These are phyloP conservation scores for Mesoclemmys tuberculata DNA, from an alignment of 2,113 vertebrate genomes.

Conservation along the genomic window DNA sequence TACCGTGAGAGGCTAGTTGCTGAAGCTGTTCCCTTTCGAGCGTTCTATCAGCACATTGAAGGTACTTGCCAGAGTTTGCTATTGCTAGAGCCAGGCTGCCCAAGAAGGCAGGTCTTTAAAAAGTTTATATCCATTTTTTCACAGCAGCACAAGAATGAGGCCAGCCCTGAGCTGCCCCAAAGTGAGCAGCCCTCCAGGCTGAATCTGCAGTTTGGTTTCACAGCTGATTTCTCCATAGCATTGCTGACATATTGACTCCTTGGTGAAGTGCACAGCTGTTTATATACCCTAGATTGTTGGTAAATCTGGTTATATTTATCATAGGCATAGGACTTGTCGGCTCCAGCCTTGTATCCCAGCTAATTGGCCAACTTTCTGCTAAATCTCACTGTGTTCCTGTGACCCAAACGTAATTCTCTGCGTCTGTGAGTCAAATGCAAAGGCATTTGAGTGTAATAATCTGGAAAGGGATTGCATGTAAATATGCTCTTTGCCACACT, in stretches of 20 bases:
- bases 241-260: neutral
- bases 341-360: accelerated
- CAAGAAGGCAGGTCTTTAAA: neutral
- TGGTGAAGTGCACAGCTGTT: neutral
- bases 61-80: neutral
- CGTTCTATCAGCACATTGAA: neutral
- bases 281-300: neutral
- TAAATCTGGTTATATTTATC: neutral
- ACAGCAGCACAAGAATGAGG: neutral
- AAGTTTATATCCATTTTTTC: neutral
- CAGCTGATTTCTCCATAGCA: neutral
- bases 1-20: neutral
- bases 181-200: neutral
- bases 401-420: neutral
- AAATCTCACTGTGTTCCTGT: neutral
- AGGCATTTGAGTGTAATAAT: neutral
- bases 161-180: neutral
- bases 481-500: neutral
- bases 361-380: neutral
- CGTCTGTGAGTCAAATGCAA: neutral
- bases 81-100: neutral
- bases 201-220: accelerated
- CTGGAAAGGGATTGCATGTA: accelerated
- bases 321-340: neutral
- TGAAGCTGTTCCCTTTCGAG: neutral